Evolutionary conservation across 2,888 invertebrate species (phyloP).

Genomic region (Idaea dimidiata): DNA sequence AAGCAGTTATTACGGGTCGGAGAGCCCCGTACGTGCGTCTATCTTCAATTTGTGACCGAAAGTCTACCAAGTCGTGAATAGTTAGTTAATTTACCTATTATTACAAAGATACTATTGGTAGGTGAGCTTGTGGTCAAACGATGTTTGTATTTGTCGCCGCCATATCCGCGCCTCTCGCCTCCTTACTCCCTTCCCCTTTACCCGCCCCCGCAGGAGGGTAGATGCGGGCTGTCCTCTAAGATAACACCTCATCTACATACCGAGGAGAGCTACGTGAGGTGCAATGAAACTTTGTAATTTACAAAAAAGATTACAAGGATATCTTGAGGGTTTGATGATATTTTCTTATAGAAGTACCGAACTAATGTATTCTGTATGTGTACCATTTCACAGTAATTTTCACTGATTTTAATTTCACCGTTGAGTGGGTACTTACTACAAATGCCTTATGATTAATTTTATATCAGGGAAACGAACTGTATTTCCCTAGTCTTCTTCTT

Average conservation of each 20-base stretch:
- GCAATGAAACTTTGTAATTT: slow-evolving; percentile 21
- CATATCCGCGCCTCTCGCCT: neutral
- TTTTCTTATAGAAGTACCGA: neutral
- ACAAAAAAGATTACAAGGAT: slow-evolving; percentile 7
- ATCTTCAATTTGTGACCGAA: too few species aligned
- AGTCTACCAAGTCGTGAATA: too few species aligned
- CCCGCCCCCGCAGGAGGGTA: neutral
- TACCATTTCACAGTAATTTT: neutral
- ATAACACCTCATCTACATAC: slow-evolving; percentile 24
- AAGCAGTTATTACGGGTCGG: too few species aligned
- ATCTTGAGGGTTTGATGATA: neutral
- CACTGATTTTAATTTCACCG: neutral
- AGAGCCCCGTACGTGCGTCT: too few species aligned
- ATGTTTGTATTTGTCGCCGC: neutral
- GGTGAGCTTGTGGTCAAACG: too few species aligned
- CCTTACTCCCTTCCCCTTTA: neutral
- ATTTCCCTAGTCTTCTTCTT: too few species aligned
- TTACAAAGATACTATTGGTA: too few species aligned
- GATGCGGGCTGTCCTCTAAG: slow-evolving; percentile 15
- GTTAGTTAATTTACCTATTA: too few species aligned
- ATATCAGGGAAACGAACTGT: too few species aligned
- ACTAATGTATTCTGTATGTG: neutral
- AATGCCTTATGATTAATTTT: neutral
- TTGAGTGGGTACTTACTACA: neutral
- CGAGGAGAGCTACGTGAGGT: slow-evolving; percentile 19